Conservation (phyloP, 2,113 vertebrate genomes). For the Acanthochromis polyacanthus region DNA sequence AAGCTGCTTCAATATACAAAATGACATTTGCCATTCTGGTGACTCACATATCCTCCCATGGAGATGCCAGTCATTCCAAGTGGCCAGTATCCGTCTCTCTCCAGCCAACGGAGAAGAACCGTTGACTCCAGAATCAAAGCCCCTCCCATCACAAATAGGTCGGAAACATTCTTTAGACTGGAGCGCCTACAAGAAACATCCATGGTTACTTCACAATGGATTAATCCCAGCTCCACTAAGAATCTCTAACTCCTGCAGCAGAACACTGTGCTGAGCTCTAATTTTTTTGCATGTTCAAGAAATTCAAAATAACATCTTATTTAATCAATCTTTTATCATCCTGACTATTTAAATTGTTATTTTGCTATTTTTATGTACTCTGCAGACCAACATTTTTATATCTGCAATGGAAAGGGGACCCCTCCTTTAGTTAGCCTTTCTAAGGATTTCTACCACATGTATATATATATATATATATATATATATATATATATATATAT, state of each 20-base stretch:
- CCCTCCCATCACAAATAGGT: conserved; percentile 98
- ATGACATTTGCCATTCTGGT: background rate
- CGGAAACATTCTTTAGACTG: conserved; percentile 96
- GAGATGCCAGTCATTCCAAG: conserved; percentile 98
- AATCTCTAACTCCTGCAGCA: background rate
- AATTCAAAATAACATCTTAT: too few species aligned
- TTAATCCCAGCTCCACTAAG: background rate
- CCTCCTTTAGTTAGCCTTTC: too few species aligned
- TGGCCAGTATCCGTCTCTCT: conserved; percentile 96
- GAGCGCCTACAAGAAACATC: conserved; percentile 87
- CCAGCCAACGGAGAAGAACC: conserved; percentile 94
- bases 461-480: too few species aligned
- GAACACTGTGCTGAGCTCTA: background rate
- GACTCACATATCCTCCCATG: conserved; percentile 98
- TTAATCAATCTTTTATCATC: too few species aligned
- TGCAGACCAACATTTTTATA: too few species aligned
- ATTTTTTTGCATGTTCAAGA: background rate
- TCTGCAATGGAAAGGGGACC: too few species aligned
- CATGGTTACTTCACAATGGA: background rate
- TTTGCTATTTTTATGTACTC: too few species aligned
- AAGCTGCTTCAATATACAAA: too few species aligned
- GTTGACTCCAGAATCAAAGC: conserved; percentile 96
- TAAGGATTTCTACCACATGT: too few species aligned
- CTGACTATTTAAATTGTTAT: too few species aligned
- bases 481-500: too few species aligned